Conservation (phyloP, 2,113 vertebrate genomes). For the Gymnarchus niloticus region DNA sequence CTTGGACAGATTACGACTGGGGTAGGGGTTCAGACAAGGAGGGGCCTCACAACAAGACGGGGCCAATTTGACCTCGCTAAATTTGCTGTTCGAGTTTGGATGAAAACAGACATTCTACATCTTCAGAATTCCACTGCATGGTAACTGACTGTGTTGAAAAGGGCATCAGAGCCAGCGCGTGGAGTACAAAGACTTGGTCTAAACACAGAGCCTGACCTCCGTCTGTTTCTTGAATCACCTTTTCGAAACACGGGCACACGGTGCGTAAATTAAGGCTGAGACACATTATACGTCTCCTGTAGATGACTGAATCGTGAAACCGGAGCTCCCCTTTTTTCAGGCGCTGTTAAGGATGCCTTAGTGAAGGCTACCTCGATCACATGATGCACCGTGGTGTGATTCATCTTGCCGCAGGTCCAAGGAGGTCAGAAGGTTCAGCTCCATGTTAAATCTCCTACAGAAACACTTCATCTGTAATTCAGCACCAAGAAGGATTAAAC, state of each 20-base stretch:
- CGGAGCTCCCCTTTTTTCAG: conserved; percentile 50
- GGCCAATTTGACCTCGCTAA: neutral
- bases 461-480: neutral
- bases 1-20: neutral
- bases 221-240: neutral
- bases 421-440: neutral
- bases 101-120: neutral
- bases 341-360: conserved; percentile 49
- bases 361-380: conserved; percentile 32
- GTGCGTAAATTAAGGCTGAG: neutral
- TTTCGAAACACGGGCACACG: neutral
- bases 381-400: conserved; percentile 21
- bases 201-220: neutral
- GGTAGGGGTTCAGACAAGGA: neutral
- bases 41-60: neutral
- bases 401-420: neutral
- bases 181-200: neutral
- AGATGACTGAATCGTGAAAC: conserved; percentile 54
- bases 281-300: no score
- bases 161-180: neutral
- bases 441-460: neutral
- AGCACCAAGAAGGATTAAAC: neutral
- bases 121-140: neutral
- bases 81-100: neutral
- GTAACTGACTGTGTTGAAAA: neutral